These are phyloP conservation scores for Gila robusta DNA, from an alignment of 2,797 vertebrate genomes.

Conservation along the genomic window DNA sequence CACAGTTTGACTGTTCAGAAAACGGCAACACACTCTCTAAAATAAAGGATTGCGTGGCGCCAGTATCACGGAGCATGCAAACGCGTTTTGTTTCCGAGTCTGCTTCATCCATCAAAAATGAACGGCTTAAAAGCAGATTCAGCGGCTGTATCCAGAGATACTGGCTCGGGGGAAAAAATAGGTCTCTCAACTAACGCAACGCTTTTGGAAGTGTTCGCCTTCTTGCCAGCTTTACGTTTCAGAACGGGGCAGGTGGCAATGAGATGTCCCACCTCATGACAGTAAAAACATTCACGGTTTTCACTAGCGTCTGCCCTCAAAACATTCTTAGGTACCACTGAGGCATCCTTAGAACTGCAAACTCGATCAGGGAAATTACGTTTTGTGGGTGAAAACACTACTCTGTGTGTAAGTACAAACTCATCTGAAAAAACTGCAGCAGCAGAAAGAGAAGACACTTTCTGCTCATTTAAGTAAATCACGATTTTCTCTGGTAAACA, in stretches of 20 bases:
- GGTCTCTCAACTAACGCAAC: background rate
- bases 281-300: constrained; percentile 33
- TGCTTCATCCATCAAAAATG: too few species aligned
- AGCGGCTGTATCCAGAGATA: too few species aligned
- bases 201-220: background rate
- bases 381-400: background rate
- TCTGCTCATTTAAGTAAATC: too few species aligned
- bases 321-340: background rate
- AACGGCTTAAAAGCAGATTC: too few species aligned
- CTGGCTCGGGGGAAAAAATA: too few species aligned
- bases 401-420: too few species aligned
- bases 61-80: too few species aligned
- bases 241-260: background rate
- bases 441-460: background rate
- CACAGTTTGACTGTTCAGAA: too few species aligned
- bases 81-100: too few species aligned
- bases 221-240: background rate
- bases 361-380: background rate
- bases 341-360: background rate
- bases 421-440: background rate
- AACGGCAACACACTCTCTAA: too few species aligned
- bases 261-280: background rate
- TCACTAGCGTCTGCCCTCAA: background rate
- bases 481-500: too few species aligned
- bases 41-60: background rate